A percentile compares a stretch with the other conserved stretches of the same genome.
These are phyloP conservation scores for Cactoblastis cactorum DNA, from an alignment of 2,888 invertebrate species.

Conservation along the genomic window DNA sequence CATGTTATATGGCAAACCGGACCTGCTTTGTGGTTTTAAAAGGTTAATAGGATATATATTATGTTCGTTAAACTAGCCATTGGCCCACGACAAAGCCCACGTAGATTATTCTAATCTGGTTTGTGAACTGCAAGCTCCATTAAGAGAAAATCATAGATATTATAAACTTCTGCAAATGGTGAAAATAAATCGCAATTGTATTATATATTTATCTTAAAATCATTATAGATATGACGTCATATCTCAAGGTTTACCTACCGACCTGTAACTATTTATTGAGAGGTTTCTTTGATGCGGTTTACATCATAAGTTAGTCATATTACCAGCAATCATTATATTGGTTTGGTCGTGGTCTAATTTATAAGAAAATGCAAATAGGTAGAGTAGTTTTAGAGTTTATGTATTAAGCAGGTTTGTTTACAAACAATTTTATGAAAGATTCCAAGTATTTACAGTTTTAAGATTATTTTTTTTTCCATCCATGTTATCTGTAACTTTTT, in stretches of 20 bases:
- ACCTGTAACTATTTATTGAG: constrained; percentile 4
- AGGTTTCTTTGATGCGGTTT: not conserved
- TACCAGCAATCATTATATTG: not conserved
- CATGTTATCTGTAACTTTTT: too few relatives aligned
- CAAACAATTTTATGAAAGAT: not conserved
- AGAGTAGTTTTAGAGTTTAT: too few relatives aligned
- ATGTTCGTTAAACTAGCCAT: not conserved
- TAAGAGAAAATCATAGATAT: too few relatives aligned
- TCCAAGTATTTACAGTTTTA: too few relatives aligned
- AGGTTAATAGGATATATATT: constrained; percentile 1
- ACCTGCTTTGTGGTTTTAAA: not conserved
- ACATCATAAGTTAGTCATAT: constrained; percentile 9
- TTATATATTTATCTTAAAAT: not conserved
- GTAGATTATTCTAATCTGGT: not conserved
- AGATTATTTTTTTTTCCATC: too few relatives aligned
- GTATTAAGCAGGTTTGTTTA: too few relatives aligned
- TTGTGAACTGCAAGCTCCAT: too few relatives aligned
- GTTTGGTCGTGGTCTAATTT: not conserved
- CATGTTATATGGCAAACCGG: not conserved
- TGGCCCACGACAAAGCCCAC: not conserved
- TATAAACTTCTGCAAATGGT: too few relatives aligned
- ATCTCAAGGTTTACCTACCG: not conserved
- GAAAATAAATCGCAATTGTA: too few relatives aligned
- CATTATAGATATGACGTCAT: not conserved
- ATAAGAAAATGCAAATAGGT: not conserved